Evolutionary conservation across 2,888 invertebrate species (phyloP).

Genomic region (Acleris laterana): DNA sequence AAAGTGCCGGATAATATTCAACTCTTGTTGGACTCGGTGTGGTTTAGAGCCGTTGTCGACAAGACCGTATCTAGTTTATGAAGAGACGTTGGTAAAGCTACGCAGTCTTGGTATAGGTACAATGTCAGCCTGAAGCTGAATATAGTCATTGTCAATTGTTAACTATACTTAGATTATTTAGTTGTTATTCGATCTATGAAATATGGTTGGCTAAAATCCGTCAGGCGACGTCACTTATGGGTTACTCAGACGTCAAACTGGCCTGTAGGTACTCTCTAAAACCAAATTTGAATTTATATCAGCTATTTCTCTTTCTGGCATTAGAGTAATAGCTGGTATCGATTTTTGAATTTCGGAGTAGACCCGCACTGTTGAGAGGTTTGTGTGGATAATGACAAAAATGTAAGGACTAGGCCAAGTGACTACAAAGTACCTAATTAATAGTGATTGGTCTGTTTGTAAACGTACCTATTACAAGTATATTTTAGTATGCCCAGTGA

Average conservation of each 20-base stretch:
- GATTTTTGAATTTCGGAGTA: no score
- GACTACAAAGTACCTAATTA: slow-evolving; percentile 34
- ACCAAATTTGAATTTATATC: no score
- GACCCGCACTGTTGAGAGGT: not conserved
- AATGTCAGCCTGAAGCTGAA: slow-evolving; percentile 38
- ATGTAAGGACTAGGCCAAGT: slow-evolving; percentile 21
- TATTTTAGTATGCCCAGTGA: slow-evolving; percentile 25
- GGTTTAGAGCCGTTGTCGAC: not conserved
- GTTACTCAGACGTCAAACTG: not conserved
- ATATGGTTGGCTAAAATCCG: not conserved
- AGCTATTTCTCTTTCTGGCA: no score
- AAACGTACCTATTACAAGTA: not conserved
- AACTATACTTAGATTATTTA: slow-evolving; percentile 39
- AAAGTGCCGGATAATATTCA: not conserved
- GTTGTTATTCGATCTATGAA: slow-evolving; percentile 23
- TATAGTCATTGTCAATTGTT: slow-evolving; percentile 73
- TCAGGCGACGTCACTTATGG: not conserved
- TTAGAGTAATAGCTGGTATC: no score
- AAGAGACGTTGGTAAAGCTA: not conserved
- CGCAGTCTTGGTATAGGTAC: slow-evolving; percentile 10
- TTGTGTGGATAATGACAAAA: not conserved
- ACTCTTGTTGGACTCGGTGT: not conserved
- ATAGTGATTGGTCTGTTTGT: slow-evolving; percentile 25
- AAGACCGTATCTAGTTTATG: slow-evolving; percentile 1
- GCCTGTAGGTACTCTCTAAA: no score